A percentile compares a stretch with the other conserved stretches of the same genome.
Evolutionary conservation across 2,113 vertebrate genomes (phyloP).

Genomic region (Geococcyx californianus): DNA sequence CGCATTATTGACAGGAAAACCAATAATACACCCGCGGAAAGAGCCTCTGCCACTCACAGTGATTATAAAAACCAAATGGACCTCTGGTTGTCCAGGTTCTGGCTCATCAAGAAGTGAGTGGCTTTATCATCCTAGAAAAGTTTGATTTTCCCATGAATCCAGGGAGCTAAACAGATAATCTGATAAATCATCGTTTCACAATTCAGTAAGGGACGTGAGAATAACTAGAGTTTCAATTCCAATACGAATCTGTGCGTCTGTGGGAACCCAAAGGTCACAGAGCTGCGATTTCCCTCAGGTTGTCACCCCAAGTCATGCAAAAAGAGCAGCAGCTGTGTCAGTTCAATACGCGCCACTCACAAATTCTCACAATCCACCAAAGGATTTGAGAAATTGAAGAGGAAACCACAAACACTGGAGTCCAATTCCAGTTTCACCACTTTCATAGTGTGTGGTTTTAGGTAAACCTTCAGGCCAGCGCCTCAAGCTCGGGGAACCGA

Average conservation of each 20-base stretch:
- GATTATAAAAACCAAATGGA: not conserved
- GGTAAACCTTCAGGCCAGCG: not conserved
- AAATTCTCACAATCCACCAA: not conserved
- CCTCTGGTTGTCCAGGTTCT: not conserved
- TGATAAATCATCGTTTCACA: not conserved
- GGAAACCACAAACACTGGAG: slow-evolving; percentile 4
- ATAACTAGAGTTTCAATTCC: not conserved
- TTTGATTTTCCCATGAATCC: not conserved
- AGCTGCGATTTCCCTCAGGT: not conserved
- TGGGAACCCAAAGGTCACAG: not conserved
- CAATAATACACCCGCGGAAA: not conserved
- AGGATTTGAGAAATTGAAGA: not conserved
- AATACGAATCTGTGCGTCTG: not conserved
- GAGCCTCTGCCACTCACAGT: not conserved
- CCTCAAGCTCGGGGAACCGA: not conserved
- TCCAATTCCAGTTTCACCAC: not conserved
- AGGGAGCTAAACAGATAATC: not conserved
- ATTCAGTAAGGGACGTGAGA: not conserved
- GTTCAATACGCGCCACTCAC: accelerated
- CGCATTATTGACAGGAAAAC: not conserved
- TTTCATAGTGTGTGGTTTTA: not conserved
- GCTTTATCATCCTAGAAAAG: not conserved
- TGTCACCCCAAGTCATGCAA: not conserved
- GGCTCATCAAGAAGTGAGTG: not conserved
- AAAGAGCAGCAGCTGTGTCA: not conserved